A percentile compares a stretch with the other conserved stretches of the same genome.
Conservation (phyloP, 2,888 invertebrate genomes). For the Pandemis heparana region DNA sequence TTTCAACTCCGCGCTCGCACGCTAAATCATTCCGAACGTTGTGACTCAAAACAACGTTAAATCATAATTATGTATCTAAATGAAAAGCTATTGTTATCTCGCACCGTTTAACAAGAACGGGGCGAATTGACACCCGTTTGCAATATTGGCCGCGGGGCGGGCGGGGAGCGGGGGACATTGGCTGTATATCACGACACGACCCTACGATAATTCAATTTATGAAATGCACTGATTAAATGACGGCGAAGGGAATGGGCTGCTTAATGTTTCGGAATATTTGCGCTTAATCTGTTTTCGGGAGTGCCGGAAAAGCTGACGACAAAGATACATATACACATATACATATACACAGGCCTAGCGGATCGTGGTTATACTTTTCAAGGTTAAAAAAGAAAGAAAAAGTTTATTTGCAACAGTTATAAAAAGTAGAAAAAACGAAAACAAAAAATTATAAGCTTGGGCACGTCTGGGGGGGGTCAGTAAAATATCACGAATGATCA, state of each 20-base stretch:
- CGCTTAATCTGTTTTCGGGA: not conserved
- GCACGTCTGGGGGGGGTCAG: too few relatives aligned
- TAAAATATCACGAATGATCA: too few relatives aligned
- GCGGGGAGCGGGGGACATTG: not conserved
- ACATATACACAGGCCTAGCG: not conserved
- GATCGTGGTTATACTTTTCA: not conserved
- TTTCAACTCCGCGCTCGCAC: constrained; percentile 1
- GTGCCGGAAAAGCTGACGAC: not conserved
- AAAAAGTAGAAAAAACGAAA: too few relatives aligned
- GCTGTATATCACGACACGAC: constrained; percentile 15
- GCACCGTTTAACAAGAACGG: constrained; percentile 15
- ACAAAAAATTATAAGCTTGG: too few relatives aligned
- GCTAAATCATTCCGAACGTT: constrained; percentile 5
- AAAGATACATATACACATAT: not conserved
- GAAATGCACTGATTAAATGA: constrained; percentile 12
- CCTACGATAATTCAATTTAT: constrained; percentile 17
- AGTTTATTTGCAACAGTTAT: too few relatives aligned
- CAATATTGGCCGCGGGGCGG: constrained; percentile 4
- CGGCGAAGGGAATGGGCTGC: constrained; percentile 1
- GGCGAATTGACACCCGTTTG: not conserved
- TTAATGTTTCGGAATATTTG: constrained; percentile 9
- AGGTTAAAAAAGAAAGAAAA: too few relatives aligned
- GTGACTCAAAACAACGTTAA: constrained; percentile 19
- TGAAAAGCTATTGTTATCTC: constrained; percentile 15
- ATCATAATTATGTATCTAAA: constrained; percentile 8